Base-by-base conservation (phyloP, 2,797 vertebrate genomes). In the Xenentodon cancila region DNA sequence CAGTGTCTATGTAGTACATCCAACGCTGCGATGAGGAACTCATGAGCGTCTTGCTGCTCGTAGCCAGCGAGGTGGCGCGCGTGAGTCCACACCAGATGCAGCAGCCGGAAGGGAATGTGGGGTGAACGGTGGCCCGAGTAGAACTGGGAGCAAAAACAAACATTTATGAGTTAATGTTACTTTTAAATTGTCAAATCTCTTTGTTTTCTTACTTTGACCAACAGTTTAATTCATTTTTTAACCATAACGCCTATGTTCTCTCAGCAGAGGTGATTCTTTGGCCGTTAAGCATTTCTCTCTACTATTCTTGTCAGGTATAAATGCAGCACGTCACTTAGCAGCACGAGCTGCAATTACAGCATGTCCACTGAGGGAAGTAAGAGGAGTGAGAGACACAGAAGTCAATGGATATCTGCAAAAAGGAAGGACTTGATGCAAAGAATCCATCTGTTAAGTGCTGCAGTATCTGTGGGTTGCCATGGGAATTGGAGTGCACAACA, bases 61-160 rank as follows among this genome's bases (percentile, higher is more conserved):
- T 99, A 99, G 85, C 97, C 97, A 15, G 97, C 97, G 80, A 99
- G 96, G 92, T 99, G 97, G 79, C 97, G 95, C 34, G 97, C 97
- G 0, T 99, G 97, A 27, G 97, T 99, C 97, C 97, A 99, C 87
- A 99, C 97, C 91, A 99, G 94, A 92, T 99, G 97, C 89, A 99
- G 94, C 93, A 99, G 91, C 91, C 97, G 96, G 92, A 97, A 99
- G 62, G 97, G 97, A 94, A 99, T 97, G 95, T 99, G 97, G 83
- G 97, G 97, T 77, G 97, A 97, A 63, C 97, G 96, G 90, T 99
- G 97, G 76, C 97, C 97, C 71, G 97, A 99, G 92, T 99, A 99
- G 86, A 99, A 98, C 97, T 99, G 89, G 64, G 53, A 72, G 76
- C 76, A 68, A 61, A 61, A 17, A 73, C 17, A 11, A 20, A 65